A percentile compares a stretch with the other conserved stretches of the same genome.
These are phyloP conservation scores for Nomada fabriciana DNA, from an alignment of 2,888 invertebrate species.

Conservation along the genomic window DNA sequence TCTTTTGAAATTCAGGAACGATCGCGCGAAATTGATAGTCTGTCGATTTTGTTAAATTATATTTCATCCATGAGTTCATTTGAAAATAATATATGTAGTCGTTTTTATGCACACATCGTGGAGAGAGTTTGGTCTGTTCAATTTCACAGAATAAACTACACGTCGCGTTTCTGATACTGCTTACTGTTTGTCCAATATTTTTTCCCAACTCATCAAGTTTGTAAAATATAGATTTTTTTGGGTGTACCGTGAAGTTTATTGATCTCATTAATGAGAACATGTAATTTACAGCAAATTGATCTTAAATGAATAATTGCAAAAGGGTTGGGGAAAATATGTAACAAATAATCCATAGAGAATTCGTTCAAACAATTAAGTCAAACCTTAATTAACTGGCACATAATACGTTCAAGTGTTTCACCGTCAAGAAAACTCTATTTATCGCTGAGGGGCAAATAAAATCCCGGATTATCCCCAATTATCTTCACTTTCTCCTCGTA, in stretches of 20 bases:
- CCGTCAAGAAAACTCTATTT: neutral
- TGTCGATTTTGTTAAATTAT: slow-evolving; percentile 17
- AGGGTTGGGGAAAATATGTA: no score
- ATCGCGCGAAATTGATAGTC: slow-evolving; percentile 11
- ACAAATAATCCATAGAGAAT: neutral
- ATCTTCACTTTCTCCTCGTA: slow-evolving; percentile 3
- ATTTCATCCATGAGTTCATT: no score
- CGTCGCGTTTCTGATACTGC: neutral
- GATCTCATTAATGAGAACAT: no score
- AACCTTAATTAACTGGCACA: neutral
- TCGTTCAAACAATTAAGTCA: neutral
- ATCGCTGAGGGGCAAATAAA: neutral
- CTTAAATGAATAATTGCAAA: no score
- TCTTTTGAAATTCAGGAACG: slow-evolving; percentile 3
- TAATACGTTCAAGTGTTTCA: neutral
- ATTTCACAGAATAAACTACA: neutral
- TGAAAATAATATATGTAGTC: neutral
- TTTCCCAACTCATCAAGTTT: no score
- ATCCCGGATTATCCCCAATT: slow-evolving; percentile 9
- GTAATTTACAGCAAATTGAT: no score
- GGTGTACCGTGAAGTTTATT: no score
- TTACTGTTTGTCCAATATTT: no score
- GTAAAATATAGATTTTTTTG: no score
- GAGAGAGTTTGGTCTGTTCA: neutral
- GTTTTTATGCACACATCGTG: slow-evolving; percentile 4